Base-by-base conservation (phyloP, 2,113 vertebrate genomes). In the Saccopteryx bilineata region DNA sequence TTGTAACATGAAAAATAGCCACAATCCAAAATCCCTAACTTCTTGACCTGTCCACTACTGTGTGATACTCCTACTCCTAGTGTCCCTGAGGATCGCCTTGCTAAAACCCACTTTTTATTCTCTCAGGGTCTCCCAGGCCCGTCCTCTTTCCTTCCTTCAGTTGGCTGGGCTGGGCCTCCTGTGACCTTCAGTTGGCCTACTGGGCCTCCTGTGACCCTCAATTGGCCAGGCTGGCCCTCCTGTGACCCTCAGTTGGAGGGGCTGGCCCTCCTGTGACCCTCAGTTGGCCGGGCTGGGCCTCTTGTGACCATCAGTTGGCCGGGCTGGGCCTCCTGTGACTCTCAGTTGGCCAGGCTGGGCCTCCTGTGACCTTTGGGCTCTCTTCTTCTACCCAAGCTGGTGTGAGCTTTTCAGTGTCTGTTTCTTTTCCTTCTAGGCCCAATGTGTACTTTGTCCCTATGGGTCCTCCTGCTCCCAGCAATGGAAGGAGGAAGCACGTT, bases 91-190 rank as follows among this genome's bases (percentile, higher is more conserved):
- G 58, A 33, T 3, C 13, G 50, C 13, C n/a, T 24, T 66, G 60
- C 60, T 12, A 5, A 60, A 13, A 24, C 39, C 60, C 7, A 1
- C 17, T 19, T 23, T 11, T 9, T 46, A 10, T 61, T 74, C n/a
- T 61, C 10, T 24, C 3, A 0, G 0, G 0, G 28, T 26, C 50
- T 24, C 31, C 65, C 61, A 21, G 90, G n/a, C 19, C 39, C 12
- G 5, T 2, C 14, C n/a, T 46, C 5, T 9, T 2, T 52, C n/a
- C 66, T 65, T 74, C 60, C n/a, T 31, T 46, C 46, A 26, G 31
- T 23, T 74, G 31, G 12, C 78, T 39, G 39, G 39, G 39, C 39
- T 39, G 39, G 39, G 39, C 39, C 39, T 8, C 1, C 0, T 79
- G 28, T 19, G 31, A 7, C 48, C 15, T 26, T 60, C 2, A 39